A percentile compares a stretch with the other conserved stretches of the same genome.
Conservation (phyloP, 2,888 invertebrate species). For the Catocala fraxini region DNA sequence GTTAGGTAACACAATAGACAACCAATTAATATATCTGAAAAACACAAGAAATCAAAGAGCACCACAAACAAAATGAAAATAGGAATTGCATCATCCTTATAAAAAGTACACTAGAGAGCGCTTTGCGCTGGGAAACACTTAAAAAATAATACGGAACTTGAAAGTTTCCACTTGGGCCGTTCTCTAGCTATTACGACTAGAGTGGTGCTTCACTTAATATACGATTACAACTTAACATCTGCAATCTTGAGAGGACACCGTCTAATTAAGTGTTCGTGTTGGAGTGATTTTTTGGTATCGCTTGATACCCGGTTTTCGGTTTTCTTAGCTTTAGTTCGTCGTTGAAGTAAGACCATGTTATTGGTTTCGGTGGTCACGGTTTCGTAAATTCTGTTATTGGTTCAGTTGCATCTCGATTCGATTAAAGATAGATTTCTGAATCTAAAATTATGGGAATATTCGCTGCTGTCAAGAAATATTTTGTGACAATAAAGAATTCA, state of each 20-base stretch:
- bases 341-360: no score
- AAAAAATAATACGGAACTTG: constrained; percentile 34
- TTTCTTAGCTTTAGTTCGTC: no score
- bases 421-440: no score
- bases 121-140: constrained; percentile 40
- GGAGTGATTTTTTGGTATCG: neutral
- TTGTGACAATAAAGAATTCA: no score
- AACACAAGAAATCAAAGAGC: neutral
- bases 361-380: no score
- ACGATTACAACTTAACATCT: constrained; percentile 41
- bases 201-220: constrained; percentile 39
- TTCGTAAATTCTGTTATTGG: no score
- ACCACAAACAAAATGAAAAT: neutral
- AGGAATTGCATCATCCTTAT: neutral
- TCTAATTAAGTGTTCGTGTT: constrained; percentile 28
- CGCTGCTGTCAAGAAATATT: no score
- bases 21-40: no score
- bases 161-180: constrained; percentile 31
- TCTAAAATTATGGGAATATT: no score
- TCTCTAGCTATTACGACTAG: constrained; percentile 33
- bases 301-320: no score
- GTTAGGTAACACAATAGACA: no score
- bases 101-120: constrained; percentile 27
- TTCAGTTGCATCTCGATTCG: no score
- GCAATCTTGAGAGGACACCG: constrained; percentile 25